Base-by-base conservation (phyloP, 2,888 invertebrate genomes). In the Antheraea assamensis region DNA sequence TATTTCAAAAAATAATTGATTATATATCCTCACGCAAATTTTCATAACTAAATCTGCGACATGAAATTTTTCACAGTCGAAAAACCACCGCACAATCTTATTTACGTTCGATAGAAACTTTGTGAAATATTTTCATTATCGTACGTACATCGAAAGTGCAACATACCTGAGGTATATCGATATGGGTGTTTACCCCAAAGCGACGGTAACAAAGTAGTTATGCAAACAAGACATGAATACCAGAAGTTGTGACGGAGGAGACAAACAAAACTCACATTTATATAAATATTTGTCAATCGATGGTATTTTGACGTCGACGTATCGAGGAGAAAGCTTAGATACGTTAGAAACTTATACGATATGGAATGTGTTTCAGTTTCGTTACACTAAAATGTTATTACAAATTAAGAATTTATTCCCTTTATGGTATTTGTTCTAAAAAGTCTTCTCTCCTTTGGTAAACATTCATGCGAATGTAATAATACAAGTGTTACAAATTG, bases 171-270 rank as follows among this genome's bases (percentile, higher is more conserved):
- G 89, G 91, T 90, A 90, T 83, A 90, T 83, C 78, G 82, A 88
- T 83, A 81, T 79, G 77, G 80, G 77, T 90, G 92, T 92, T 92
- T 91, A 88, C 91, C 85, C 83, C 86, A 80, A 79, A 76, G 82
- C 81, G 78, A 78, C 84, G 80, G 83, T 78, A 85, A 79, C 81
- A 89, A 87, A 91, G 91, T 88, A 90, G 88, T 92, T 92, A 92
- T 92, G 93, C 92, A 93, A 93, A 93, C 92, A 91, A 84, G 88
- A 89, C 90, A 92, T 90, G 88, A 90, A 91, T 92, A 90, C 85
- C 84, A 84, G 82, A 91, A 92, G 85, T 90, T 92, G 86, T 84
- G 88, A 87, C 86, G 84, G 85, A 87, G 83, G 86, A 89, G 89
- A 90, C 90, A 92, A 93, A 93, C 92, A 93, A 92, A 92, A 90